Evolutionary conservation across 2,113 vertebrate species (phyloP).

Genomic region (Zosterops japonicus): DNA sequence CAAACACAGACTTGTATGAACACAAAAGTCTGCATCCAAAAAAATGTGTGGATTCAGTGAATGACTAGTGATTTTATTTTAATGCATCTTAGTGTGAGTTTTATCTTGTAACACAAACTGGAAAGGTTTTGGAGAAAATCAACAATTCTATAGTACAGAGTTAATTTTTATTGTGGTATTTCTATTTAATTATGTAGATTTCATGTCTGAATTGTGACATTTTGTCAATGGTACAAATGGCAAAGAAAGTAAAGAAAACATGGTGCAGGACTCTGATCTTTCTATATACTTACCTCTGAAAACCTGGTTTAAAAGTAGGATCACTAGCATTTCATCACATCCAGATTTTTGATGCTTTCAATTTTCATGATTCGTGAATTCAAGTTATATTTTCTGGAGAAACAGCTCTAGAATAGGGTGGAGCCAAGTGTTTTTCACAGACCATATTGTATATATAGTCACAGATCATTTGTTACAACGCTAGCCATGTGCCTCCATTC

Average conservation of each 20-base stretch:
- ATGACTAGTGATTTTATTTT: background rate
- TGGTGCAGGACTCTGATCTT: background rate
- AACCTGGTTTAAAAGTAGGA: background rate
- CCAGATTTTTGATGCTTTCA: background rate
- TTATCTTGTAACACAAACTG: background rate
- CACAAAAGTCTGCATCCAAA: background rate
- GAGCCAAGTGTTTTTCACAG: background rate
- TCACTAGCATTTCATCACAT: background rate
- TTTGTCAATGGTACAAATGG: background rate
- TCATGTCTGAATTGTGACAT: background rate
- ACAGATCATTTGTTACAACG: background rate
- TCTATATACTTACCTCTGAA: background rate
- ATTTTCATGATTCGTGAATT: background rate
- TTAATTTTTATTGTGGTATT: background rate
- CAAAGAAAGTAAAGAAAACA: background rate
- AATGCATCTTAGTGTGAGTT: background rate
- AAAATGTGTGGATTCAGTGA: background rate
- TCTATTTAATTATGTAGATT: background rate
- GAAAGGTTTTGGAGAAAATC: background rate
- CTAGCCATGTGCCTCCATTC: fast-evolving
- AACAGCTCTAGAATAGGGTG: background rate
- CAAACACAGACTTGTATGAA: background rate
- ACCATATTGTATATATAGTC: background rate
- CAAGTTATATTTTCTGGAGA: background rate
- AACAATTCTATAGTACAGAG: background rate